phyloP scores from a whole-genome alignment of 2,113 vertebrate species.

The Crypturellus undulatus region DNA sequence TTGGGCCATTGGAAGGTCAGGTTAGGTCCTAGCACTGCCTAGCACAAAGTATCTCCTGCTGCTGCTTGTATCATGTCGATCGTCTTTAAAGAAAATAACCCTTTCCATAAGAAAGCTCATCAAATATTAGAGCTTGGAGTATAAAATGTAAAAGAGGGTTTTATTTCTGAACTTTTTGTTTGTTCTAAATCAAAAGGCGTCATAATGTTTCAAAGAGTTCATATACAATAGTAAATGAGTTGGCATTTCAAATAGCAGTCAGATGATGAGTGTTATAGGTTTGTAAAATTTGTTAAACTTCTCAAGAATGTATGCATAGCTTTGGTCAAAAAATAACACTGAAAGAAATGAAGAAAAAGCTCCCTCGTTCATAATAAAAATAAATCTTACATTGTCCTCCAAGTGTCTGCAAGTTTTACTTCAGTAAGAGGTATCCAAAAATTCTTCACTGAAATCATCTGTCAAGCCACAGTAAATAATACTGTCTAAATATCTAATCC shows the following conservation, averaged over 20 bases:
- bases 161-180: not conserved
- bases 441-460: not conserved
- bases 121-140: not conserved
- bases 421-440: not conserved
- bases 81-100: not conserved
- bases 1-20: not conserved
- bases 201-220: not conserved
- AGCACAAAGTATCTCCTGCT: not conserved
- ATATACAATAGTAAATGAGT: not conserved
- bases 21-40: not conserved
- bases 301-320: not conserved
- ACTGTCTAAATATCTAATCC: not conserved
- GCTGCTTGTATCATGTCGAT: not conserved
- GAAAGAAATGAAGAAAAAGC: not conserved
- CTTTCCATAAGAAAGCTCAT: not conserved
- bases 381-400: not conserved
- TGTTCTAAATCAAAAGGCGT: not conserved
- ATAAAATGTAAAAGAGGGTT: not conserved
- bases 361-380: not conserved
- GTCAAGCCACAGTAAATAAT: not conserved
- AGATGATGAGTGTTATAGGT: not conserved
- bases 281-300: not conserved
- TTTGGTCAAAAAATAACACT: not conserved
- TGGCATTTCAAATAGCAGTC: not conserved
- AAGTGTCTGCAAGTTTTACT: constrained; percentile 14